Base-by-base conservation (phyloP, 2,888 invertebrate species). In the Diadromus collaris region DNA sequence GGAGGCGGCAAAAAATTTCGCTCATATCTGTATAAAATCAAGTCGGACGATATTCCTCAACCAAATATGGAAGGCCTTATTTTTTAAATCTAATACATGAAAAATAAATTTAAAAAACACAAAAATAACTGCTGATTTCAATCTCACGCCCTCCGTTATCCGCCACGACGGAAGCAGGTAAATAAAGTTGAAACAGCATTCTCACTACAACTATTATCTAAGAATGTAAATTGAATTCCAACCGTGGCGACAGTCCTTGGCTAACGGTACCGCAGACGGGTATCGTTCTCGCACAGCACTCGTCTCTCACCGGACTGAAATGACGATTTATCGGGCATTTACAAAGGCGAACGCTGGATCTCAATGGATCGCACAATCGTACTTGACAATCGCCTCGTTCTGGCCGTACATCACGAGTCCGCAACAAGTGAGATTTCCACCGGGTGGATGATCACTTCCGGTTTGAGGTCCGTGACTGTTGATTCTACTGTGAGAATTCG, bases 181-280 rank as follows among this genome's bases (percentile, higher is more conserved):
- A 27, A 27, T 56, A 56, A 27, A 27, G 16, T 19, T 5, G 6
- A 16, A 56, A 29, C 27, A 16, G 27, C 13, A 56, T 54, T 13
- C 13, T 54, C 5, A 27, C 24, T 21, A 54, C 27, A 2, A 6
- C 16, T 6, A 29, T 29, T 56, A 27, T 27, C n/a, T 27, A 16
- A n/a, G 6, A 6, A 58, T 32, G 13, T 29, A n/a, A 21, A 24
- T 46, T 21, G 21, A 21, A 64, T 16, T 68, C 58, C n/a, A 72
- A 82, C 82, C 82, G 54, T 75, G 81, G 72, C 10, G 74, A 82
- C 51, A 81, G n/a, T 51, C 72, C 79, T 77, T 34, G 81, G 65
- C 79, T 82, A 16, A 81, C 72, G 44, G 65, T 79, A 16, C 79
- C 82, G 46, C 81, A 81, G 19, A 77, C 48, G 1, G 82, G 78